Conservation (phyloP, 1,140 invertebrate species). For the Thaumetopoea pityocampa region DNA sequence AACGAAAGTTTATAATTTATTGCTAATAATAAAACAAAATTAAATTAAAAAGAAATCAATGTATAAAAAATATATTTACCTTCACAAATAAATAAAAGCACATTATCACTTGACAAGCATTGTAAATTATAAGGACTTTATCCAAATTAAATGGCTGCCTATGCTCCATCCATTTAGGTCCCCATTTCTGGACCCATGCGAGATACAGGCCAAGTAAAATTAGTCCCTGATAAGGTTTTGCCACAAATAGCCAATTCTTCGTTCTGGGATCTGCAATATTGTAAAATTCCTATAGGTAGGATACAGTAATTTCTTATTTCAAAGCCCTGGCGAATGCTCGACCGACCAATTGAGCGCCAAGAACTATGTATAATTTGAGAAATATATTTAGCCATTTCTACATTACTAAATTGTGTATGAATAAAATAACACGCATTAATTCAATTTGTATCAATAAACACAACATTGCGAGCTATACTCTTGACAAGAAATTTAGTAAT, state of each 20-base stretch:
- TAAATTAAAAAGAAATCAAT: not conserved
- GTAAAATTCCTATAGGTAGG: too few relatives aligned
- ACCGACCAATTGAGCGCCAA: too few relatives aligned
- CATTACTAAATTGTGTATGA: too few relatives aligned
- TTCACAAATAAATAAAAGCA: constrained; percentile 58
- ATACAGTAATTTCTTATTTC: too few relatives aligned
- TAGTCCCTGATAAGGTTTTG: constrained; percentile 38
- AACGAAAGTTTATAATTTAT: too few relatives aligned
- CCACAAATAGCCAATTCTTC: constrained; percentile 37
- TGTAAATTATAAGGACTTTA: constrained; percentile 84
- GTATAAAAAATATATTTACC: constrained; percentile 25
- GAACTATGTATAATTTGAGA: too few relatives aligned
- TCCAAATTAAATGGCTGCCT: constrained; percentile 49
- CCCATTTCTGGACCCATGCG: constrained; percentile 54
- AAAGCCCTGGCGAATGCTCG: too few relatives aligned
- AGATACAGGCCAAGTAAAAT: constrained; percentile 36
- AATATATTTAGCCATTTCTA: too few relatives aligned
- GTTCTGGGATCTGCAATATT: constrained; percentile 56
- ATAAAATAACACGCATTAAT: too few relatives aligned
- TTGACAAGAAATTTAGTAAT: too few relatives aligned
- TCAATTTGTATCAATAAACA: too few relatives aligned
- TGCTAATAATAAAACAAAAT: not conserved
- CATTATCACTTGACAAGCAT: constrained; percentile 82
- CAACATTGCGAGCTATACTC: too few relatives aligned
- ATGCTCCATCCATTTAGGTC: constrained; percentile 57